phyloP scores from a whole-genome alignment of 92 coral and sea anemone genomes.

The Blastomussa wellsi region DNA sequence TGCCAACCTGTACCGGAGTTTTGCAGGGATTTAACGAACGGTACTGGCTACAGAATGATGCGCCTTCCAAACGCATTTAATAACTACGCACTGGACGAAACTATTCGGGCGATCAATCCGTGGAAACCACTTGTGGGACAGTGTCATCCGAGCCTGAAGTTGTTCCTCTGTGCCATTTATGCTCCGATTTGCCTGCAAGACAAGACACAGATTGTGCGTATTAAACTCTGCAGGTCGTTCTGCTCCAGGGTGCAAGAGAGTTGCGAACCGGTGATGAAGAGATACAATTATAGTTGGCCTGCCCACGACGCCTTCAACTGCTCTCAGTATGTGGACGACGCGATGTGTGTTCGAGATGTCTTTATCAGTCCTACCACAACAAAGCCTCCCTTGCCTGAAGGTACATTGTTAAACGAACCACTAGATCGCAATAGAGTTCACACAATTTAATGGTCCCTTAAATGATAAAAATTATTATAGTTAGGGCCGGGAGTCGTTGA shows the following conservation, averaged over 20 bases:
- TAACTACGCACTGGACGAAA: slow-evolving; percentile 40
- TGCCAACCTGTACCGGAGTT: slow-evolving; percentile 28
- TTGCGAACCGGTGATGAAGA: slow-evolving; percentile 77
- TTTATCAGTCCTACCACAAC: background rate
- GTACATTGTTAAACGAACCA: slow-evolving; percentile 19
- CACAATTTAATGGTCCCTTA: background rate
- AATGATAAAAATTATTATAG: background rate
- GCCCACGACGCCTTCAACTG: slow-evolving; percentile 47
- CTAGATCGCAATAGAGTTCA: slow-evolving; percentile 12
- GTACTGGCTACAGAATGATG: slow-evolving; percentile 53
- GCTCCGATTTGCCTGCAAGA: slow-evolving; percentile 81
- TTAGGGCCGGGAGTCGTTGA: background rate
- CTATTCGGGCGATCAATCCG: slow-evolving; percentile 28
- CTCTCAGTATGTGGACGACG: slow-evolving; percentile 46
- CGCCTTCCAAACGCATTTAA: slow-evolving; percentile 60
- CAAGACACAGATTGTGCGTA: background rate
- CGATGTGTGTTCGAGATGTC: slow-evolving; percentile 59
- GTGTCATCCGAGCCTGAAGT: slow-evolving; percentile 41
- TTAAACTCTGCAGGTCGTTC: slow-evolving; percentile 71
- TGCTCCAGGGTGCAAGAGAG: slow-evolving; percentile 53
- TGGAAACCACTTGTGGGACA: slow-evolving; percentile 57
- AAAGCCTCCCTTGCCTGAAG: slow-evolving; percentile 28
- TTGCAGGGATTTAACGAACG: slow-evolving; percentile 48
- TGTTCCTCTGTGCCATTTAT: slow-evolving; percentile 79
- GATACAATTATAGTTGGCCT: slow-evolving; percentile 71